Evolutionary conservation across 2,797 vertebrate genomes (phyloP).

Genomic region (Lerista edwardsae): DNA sequence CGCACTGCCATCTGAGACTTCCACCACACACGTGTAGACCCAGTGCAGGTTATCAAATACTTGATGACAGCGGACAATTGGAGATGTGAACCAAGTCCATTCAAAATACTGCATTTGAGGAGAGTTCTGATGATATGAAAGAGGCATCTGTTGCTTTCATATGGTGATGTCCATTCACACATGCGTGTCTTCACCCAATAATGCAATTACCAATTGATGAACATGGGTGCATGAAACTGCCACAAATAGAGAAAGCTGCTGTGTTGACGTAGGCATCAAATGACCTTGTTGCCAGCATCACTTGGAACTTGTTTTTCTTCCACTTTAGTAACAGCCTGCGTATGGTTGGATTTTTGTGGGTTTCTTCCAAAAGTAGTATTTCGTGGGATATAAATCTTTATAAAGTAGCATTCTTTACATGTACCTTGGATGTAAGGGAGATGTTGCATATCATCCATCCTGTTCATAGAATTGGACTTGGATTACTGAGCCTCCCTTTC

Average conservation of each 20-base stretch:
- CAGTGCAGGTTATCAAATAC: too few relatives aligned
- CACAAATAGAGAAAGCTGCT: too few relatives aligned
- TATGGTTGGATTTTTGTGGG: not conserved
- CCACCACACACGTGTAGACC: too few relatives aligned
- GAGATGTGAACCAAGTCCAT: not conserved
- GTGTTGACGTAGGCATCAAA: not conserved
- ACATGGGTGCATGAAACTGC: too few relatives aligned
- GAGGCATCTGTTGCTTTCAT: not conserved
- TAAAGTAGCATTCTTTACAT: not conserved
- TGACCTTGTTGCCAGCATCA: not conserved
- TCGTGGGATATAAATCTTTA: constrained; percentile 14
- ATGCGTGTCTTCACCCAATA: not conserved
- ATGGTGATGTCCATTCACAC: not conserved
- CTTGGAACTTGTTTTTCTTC: not conserved
- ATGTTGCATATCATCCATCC: constrained; percentile 4
- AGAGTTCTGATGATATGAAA: not conserved
- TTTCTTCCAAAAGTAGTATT: constrained; percentile 18
- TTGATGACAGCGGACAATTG: not conserved
- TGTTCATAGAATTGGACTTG: constrained; percentile 5
- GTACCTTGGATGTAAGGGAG: constrained; percentile 1
- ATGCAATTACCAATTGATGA: not conserved
- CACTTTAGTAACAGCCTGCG: not conserved
- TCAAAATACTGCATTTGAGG: not conserved
- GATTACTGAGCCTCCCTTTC: not conserved
- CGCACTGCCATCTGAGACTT: not conserved